These are phyloP conservation scores for Riptortus pedestris DNA, from an alignment of 1,140 invertebrate genomes.

Conservation along the genomic window DNA sequence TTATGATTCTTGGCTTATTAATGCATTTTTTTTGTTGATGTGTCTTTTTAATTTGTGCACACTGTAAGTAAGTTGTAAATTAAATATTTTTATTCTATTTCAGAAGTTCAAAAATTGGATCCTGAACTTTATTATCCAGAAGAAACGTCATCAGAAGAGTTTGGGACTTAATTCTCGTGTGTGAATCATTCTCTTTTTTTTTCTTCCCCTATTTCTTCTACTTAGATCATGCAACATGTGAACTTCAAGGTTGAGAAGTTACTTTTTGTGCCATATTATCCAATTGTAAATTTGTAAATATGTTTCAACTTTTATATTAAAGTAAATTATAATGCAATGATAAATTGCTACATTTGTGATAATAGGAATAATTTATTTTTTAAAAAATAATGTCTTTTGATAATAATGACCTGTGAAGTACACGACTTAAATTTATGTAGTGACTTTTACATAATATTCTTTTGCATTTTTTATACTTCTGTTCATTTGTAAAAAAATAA, in stretches of 20 bases:
- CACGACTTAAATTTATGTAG: background rate
- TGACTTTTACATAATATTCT: background rate
- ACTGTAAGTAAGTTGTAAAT: no score
- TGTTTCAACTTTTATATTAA: background rate
- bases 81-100: no score
- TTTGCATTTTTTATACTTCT: background rate
- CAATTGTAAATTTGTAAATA: background rate
- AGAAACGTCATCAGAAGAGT: background rate
- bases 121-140: background rate
- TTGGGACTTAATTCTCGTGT: background rate
- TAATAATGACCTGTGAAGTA: no score
- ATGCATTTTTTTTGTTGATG: no score
- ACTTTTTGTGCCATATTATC: background rate
- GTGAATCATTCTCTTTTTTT: background rate
- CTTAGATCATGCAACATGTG: no score
- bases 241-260: no score
- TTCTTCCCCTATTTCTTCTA: background rate
- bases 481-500: background rate
- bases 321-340: background rate
- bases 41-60: no score
- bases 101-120: background rate
- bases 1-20: no score
- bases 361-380: background rate
- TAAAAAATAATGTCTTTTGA: no score
- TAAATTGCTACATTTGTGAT: background rate